Percentiles rank a stretch among this genome's conserved stretches.
Evolutionary conservation across 2,797 vertebrate species (phyloP).

Genomic region (Alosa sapidissima): DNA sequence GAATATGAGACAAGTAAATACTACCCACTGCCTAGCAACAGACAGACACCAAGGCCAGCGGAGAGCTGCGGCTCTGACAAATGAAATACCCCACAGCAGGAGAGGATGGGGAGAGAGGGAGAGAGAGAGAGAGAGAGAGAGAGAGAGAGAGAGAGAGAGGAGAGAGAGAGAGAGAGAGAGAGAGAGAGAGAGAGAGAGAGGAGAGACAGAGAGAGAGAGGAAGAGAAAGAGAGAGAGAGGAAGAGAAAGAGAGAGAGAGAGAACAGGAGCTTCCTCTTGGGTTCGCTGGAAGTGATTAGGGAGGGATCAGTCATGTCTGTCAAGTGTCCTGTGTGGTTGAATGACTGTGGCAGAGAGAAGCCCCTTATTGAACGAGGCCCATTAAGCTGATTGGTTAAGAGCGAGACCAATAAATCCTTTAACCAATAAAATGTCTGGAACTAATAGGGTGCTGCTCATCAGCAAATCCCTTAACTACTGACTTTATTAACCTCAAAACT

Average conservation of each 20-base stretch:
- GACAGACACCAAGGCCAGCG: neutral
- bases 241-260: neutral
- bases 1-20: slow-evolving; percentile 34
- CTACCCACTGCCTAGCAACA: slow-evolving; percentile 44
- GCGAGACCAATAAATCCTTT: too few relatives aligned
- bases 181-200: neutral
- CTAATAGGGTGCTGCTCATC: too few relatives aligned
- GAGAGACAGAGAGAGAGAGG: too few relatives aligned
- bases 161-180: neutral
- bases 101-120: neutral
- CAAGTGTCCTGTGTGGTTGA: too few relatives aligned
- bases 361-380: too few relatives aligned
- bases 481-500: neutral
- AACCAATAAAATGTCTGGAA: too few relatives aligned
- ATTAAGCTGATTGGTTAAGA: too few relatives aligned
- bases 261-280: neutral
- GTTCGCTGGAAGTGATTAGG: neutral
- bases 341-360: too few relatives aligned
- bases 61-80: too few relatives aligned
- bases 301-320: neutral
- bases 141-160: neutral
- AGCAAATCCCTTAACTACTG: neutral
- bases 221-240: neutral
- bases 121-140: neutral
- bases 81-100: too few relatives aligned